Conservation (phyloP, 2,888 invertebrate genomes). For the Aleiodes alternator region DNA sequence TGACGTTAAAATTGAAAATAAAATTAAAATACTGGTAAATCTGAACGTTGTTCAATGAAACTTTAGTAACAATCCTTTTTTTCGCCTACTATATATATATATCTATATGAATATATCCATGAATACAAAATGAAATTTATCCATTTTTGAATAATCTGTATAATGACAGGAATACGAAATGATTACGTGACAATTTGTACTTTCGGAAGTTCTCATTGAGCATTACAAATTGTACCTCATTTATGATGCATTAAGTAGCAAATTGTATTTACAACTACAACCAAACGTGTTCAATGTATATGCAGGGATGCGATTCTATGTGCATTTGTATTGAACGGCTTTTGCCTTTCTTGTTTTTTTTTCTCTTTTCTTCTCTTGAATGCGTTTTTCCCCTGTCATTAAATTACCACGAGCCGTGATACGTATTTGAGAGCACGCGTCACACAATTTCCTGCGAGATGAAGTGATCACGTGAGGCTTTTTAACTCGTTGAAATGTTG, state of each 20-base stretch:
- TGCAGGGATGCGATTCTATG: neutral
- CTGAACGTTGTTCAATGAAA: too few relatives aligned
- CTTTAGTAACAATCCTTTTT: too few relatives aligned
- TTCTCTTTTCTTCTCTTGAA: neutral
- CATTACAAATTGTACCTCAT: slow-evolving; percentile 21
- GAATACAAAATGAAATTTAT: neutral
- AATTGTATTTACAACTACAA: slow-evolving; percentile 3
- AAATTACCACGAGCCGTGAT: slow-evolving; percentile 11
- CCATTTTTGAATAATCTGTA: neutral
- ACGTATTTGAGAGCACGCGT: slow-evolving; percentile 26
- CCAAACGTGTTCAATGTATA: neutral
- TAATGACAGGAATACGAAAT: slow-evolving; percentile 6
- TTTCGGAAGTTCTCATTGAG: slow-evolving; percentile 24
- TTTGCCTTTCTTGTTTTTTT: neutral
- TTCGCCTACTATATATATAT: too few relatives aligned
- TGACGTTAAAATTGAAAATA: too few relatives aligned
- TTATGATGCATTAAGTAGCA: neutral
- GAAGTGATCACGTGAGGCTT: slow-evolving; percentile 39
- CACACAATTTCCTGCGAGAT: slow-evolving; percentile 33
- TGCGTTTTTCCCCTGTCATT: slow-evolving; percentile 29
- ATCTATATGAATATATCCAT: too few relatives aligned
- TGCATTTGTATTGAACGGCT: neutral
- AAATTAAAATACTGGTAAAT: too few relatives aligned
- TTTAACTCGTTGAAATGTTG: slow-evolving; percentile 43
- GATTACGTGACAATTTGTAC: slow-evolving; percentile 29